Base-by-base conservation (phyloP, 2,888 invertebrate genomes). In the Philopedon plagiatum region DNA sequence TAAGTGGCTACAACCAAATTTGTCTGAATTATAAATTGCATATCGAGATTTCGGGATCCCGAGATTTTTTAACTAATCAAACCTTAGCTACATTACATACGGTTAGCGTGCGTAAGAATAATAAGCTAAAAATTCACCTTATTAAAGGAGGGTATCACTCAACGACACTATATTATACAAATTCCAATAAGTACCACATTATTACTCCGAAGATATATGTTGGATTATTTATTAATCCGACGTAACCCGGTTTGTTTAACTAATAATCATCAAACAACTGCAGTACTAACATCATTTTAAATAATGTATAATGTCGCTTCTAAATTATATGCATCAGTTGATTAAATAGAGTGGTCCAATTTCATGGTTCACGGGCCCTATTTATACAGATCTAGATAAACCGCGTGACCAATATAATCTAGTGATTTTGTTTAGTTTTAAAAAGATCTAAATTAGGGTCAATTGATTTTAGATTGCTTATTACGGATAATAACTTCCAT, bases 281-380 rank as follows among this genome's bases (percentile, higher is more conserved):
- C 18, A 54, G 39, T 49, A 64, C 49, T 44, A 65, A 56, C 39
- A 62, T 37, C 49, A 62, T 70, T 64, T 64, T 32, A 70, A 70
- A 63, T 64, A 61, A 68, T 54, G 32, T 46, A 62, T 29, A 11
- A 39, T 39, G 60, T 60, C 60, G 13, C 41, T 41, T 60, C 18
- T 60, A 44, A 34, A 57, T 66, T 66, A 46, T 66, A 62, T 67
- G 72, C 67, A 41, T 58, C 58, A 72, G 72, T 67, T 72, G 72
- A 72, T 72, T 72, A 72, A 67, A 67, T 72, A 56, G 67, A 51
- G 63, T 58, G 67, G 57, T 66, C 62, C 57, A 72, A 72, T 72
- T 72, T 72, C 72, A 72, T 72, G 72, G 63, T 72, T 54, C 57
- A 57, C 49, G 23, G 44, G 57, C 26, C 51, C 72, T 67, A 57